A percentile compares a stretch with the other conserved stretches of the same genome.
Evolutionary conservation across 92 coral and sea anemone species (phyloP).

Genomic region (Scolanthus callimorphus): DNA sequence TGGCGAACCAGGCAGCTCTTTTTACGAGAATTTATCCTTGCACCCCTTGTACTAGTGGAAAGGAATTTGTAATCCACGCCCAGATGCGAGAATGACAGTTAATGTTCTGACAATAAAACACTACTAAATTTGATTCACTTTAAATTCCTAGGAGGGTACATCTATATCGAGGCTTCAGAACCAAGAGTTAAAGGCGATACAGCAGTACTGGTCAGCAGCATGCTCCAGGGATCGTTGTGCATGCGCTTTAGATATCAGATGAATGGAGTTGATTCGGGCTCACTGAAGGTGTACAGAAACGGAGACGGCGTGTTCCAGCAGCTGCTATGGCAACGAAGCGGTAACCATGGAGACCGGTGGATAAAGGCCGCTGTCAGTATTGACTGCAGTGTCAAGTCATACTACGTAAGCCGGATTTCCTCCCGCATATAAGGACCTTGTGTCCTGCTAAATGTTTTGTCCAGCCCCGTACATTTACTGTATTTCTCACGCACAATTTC

Average conservation of each 20-base stretch:
- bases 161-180: constrained; percentile 88
- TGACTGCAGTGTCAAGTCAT: constrained; percentile 51
- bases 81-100: too few relatives aligned
- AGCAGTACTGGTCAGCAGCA: constrained; percentile 79
- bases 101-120: too few relatives aligned
- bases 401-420: constrained; percentile 76
- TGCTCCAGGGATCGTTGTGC: constrained; percentile 70
- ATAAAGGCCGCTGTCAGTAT: constrained; percentile 62
- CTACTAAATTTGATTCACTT: too few relatives aligned
- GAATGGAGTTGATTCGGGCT: constrained; percentile 76
- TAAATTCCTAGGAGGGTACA: constrained; percentile 87
- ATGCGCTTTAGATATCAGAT: constrained; percentile 84
- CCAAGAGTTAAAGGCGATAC: constrained; percentile 69
- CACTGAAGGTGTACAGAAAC: constrained; percentile 62
- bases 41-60: too few relatives aligned
- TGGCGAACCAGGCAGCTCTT: too few relatives aligned
- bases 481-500: too few relatives aligned
- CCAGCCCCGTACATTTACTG: too few relatives aligned
- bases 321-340: constrained; percentile 65
- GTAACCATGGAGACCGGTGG: constrained; percentile 86
- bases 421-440: too few relatives aligned
- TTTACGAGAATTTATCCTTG: too few relatives aligned
- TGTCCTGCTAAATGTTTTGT: too few relatives aligned
- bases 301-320: constrained; percentile 70
- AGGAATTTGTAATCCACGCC: too few relatives aligned